These are phyloP conservation scores for Climacteris rufus DNA, from an alignment of 2,113 vertebrate genomes.

Conservation along the genomic window DNA sequence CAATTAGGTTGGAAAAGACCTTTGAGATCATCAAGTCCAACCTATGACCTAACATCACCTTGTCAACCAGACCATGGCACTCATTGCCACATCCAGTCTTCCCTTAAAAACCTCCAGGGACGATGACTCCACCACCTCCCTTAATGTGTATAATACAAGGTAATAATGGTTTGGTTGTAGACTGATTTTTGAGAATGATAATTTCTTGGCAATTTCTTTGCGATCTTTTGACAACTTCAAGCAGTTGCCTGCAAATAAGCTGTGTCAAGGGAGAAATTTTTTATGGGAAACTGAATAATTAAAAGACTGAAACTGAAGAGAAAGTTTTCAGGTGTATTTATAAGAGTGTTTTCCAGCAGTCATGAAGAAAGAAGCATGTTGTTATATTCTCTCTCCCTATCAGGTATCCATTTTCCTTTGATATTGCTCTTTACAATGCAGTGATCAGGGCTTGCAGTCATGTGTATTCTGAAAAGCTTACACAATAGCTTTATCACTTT, in stretches of 20 bases:
- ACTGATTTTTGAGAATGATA: neutral
- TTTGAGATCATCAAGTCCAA: neutral
- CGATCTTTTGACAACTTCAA: neutral
- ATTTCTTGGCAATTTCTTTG: neutral
- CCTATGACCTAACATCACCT: neutral
- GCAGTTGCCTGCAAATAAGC: neutral
- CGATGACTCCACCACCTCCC: rapidly evolving
- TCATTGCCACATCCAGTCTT: neutral
- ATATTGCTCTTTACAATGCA: neutral
- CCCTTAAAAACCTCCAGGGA: too few relatives aligned
- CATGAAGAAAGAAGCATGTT: neutral
- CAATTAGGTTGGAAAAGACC: neutral
- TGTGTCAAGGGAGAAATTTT: neutral
- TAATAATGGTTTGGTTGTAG: neutral
- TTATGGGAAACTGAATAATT: neutral
- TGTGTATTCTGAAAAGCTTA: neutral
- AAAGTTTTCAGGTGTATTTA: neutral
- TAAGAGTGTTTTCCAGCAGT: neutral
- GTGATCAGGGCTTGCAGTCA: neutral
- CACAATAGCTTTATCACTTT: neutral
- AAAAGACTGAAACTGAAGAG: neutral
- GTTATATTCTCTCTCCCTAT: neutral
- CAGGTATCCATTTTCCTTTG: neutral
- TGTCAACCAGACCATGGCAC: neutral
- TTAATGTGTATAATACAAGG: neutral